Conservation (phyloP, 2,888 invertebrate genomes). For the Scaptomyza cyrtandrae region DNA sequence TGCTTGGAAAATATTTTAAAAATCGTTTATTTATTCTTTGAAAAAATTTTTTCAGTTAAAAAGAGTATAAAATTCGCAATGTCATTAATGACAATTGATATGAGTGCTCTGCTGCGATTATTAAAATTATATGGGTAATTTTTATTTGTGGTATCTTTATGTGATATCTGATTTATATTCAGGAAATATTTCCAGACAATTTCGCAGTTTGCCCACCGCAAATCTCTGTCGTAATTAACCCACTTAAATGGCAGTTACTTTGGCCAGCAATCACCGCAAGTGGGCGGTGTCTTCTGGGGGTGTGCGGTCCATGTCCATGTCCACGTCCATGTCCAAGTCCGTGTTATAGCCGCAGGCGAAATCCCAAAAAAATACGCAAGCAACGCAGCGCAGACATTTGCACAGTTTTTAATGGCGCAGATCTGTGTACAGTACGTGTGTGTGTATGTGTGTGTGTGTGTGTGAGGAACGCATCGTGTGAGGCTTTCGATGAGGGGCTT, state of each 20-base stretch:
- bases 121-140: slow-evolving; percentile 6
- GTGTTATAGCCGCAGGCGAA: slow-evolving; percentile 43
- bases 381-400: slow-evolving; percentile 66
- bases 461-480: slow-evolving; percentile 28
- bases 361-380: slow-evolving; percentile 40
- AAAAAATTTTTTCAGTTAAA: background rate
- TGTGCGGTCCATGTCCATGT: slow-evolving; percentile 11
- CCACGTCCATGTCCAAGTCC: slow-evolving; percentile 11
- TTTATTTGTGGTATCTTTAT: slow-evolving; percentile 16
- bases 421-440: slow-evolving; percentile 23
- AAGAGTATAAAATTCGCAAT: background rate
- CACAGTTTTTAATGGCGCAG: slow-evolving; percentile 67
- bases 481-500: slow-evolving; percentile 55
- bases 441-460: slow-evolving; percentile 19
- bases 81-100: slow-evolving; percentile 2
- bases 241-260: slow-evolving; percentile 61
- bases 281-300: slow-evolving; percentile 47
- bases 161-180: slow-evolving; percentile 19
- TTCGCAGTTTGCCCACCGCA: slow-evolving; percentile 42
- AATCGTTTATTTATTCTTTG: too few relatives aligned
- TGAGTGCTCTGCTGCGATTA: background rate
- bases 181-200: slow-evolving; percentile 32
- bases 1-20: background rate
- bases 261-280: slow-evolving; percentile 45
- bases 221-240: slow-evolving; percentile 70